Evolutionary conservation across 2,797 vertebrate species (phyloP).

Genomic region (Danio choprae): DNA sequence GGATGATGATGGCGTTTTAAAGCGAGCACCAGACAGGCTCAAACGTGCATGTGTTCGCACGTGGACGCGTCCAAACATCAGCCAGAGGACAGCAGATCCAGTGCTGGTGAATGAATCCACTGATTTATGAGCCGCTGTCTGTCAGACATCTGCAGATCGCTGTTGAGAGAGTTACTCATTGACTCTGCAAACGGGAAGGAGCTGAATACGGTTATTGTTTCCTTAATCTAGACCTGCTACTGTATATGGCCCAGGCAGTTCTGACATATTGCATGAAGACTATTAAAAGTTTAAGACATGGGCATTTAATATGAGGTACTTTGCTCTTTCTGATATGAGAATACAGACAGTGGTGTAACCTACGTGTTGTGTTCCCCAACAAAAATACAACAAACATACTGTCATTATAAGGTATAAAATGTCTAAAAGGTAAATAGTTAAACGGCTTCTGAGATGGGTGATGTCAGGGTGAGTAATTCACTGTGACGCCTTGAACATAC

Average conservation of each 20-base stretch:
- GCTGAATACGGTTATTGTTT: not conserved
- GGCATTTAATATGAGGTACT: too few species aligned
- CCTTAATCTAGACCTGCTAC: not conserved
- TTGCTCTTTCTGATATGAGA: not conserved
- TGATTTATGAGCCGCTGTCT: constrained; percentile 60
- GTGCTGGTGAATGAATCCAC: constrained; percentile 54
- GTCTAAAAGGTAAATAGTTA: not conserved
- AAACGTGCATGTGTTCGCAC: constrained; percentile 60
- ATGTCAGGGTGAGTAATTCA: constrained; percentile 37
- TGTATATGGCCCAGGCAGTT: not conserved
- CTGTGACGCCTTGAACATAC: constrained; percentile 47
- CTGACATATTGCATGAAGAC: not conserved
- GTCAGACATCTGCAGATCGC: constrained; percentile 9
- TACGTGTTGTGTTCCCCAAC: too few species aligned
- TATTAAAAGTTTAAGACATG: not conserved
- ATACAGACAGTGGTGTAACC: not conserved
- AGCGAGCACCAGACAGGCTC: constrained; percentile 68
- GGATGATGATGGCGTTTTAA: constrained; percentile 42
- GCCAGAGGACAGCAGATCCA: constrained; percentile 40
- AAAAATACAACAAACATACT: not conserved
- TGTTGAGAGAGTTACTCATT: constrained; percentile 59
- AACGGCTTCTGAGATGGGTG: constrained; percentile 27
- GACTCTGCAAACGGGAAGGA: constrained; percentile 34
- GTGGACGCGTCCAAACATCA: constrained; percentile 20
- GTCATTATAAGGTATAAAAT: not conserved